Base-by-base conservation (phyloP, 1,140 invertebrate genomes). In the Tachypleus tridentatus region DNA sequence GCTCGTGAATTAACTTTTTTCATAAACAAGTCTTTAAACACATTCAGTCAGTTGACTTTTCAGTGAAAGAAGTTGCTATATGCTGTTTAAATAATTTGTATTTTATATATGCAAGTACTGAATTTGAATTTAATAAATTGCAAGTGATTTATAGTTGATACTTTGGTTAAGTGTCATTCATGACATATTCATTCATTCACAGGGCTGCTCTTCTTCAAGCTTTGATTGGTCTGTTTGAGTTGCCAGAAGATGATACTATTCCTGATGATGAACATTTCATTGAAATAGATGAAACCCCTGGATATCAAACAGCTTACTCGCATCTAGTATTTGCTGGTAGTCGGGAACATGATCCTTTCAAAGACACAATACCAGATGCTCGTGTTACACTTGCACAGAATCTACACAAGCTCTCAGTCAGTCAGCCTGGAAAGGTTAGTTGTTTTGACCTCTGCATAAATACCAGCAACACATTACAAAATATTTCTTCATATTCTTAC, bases 231-330 rank as follows among this genome's bases (percentile, higher is more conserved):
- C 79, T 95, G 62, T 91, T 97, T 76, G 93, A 97, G 79, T 78
- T 93, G 62, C 92, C 93, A 0, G 82, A 85, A 57, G 91, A 95
- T 79, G 85, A 89, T 64, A 82, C 82, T 7, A 78, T 83, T 0
- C 79, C 89, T 49, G 86, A 87, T 3, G 90, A 91, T 73, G 92
- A 96, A 77, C 86, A 91, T 75, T 88, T 91, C 73, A 82, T 89
- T 54, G 91, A 94, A 72, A 83, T 90, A 52, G 91, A 93, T 58
- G 91, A 95, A 74, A 81, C 84, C 61, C 81, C 85, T 64, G 88
- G 89, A 47, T 97, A 93, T 77, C 91, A 96, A 78, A 87, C 88
- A 29, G 85, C 88, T 57, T 97, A 91, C 75, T 87, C 89, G 9
- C 89, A 94, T 75, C 80, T 98, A 1, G 81, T 86, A 9, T 95